Evolutionary conservation across 2,888 invertebrate genomes (phyloP), one percentile per base, ranked within the genome.

Genomic region (Ctenicera cuprea): DNA sequence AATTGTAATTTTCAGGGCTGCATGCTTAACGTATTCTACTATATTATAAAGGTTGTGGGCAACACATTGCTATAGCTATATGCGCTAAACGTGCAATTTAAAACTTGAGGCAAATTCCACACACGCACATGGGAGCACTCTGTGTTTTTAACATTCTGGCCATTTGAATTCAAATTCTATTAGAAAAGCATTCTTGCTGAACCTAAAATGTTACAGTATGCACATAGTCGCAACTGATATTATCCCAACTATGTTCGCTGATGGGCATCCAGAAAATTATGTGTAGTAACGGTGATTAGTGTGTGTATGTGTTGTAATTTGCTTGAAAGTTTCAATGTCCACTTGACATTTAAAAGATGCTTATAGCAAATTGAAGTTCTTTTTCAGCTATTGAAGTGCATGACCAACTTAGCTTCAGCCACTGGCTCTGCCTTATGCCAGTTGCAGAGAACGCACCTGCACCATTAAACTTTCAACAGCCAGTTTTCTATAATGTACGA

Each of bases 371-470:
- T 59, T 65, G 33, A 75, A 64, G 76, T 80, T 82, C 79, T 81
- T 76, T 83, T 82, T 81, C 82, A 82, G 82, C 80, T 71, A 79
- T 76, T 75, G 74, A 76, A 76, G 76, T 81, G 83, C 83, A 83
- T 82, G 82, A 80, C 75, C 77, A 80, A 76, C 78, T 80, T 78
- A 78, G 82, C 82, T 82, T 82, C 80, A 81, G 80, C 80, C 78
- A 81, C 80, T 78, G 80, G 75, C 76, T 73, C 79, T 78, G 82
- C 81, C 79, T 79, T 68, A 71, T 77, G 77, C 79, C 78, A 79
- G 78, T 77, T 79, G 76, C 74, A 67, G 71, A 76, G 77, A 78
- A 77, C 73, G 80, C 82, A 83, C 81, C 79, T 81, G 82, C 81
- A 82, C 81, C 77, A 78, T 57, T 62, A 64, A 68, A 68, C 43